Evolutionary conservation across 2,797 vertebrate species (phyloP).

Genomic region (Neopelma chrysocephalum): DNA sequence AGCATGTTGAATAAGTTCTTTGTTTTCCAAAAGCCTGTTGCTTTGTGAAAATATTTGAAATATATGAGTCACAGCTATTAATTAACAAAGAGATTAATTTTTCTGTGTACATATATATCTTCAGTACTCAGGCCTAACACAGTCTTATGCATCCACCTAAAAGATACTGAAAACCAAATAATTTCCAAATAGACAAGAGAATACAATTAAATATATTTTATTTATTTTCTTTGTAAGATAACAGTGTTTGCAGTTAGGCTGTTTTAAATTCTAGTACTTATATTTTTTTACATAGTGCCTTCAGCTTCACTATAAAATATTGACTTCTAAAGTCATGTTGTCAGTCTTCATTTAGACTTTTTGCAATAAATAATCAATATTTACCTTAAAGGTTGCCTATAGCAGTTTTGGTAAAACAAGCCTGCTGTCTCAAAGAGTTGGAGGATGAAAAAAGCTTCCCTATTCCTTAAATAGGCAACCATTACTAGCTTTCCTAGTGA

Average conservation of each 20-base stretch:
- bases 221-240: neutral
- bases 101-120: neutral
- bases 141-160: neutral
- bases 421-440: neutral
- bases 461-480: neutral
- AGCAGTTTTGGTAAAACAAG: conserved; percentile 16
- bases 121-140: neutral
- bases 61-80: neutral
- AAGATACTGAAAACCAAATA: neutral
- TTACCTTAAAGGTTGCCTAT: conserved; percentile 4
- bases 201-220: neutral
- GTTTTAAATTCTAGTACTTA: neutral
- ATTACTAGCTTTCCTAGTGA: neutral
- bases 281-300: neutral
- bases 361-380: conserved; percentile 55
- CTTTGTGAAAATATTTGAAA: neutral
- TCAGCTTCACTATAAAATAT: neutral
- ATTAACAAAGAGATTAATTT: neutral
- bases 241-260: neutral
- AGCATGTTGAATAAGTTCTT: neutral
- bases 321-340: conserved; percentile 20
- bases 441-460: neutral
- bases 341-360: conserved; percentile 38
- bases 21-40: neutral
- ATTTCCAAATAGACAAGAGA: neutral